Percentiles rank a stretch among this genome's conserved stretches.
These are phyloP conservation scores for Silurus meridionalis DNA, from an alignment of 2,113 vertebrate species.

Conservation along the genomic window DNA sequence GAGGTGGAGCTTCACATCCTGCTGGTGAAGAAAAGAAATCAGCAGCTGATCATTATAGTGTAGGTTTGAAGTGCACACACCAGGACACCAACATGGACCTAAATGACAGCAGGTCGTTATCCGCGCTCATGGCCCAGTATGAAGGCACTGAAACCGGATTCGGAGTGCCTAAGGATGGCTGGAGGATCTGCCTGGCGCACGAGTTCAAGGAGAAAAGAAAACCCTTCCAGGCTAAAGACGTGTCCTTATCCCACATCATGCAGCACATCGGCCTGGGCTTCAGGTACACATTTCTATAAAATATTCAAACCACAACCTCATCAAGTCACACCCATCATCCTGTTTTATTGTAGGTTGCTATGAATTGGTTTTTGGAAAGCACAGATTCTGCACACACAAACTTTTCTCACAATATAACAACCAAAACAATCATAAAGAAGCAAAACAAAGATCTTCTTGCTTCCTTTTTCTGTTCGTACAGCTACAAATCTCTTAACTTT, in stretches of 20 bases:
- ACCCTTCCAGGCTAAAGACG: conserved; percentile 81
- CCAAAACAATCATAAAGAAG: background rate
- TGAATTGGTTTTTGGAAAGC: background rate
- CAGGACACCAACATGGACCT: conserved; percentile 60
- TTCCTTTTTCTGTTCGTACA: background rate
- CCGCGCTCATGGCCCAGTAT: conserved; percentile 80
- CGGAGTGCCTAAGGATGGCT: conserved; percentile 80
- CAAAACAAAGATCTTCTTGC: background rate
- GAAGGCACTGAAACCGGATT: conserved; percentile 75
- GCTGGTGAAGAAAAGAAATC: background rate
- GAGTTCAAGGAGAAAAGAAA: conserved; percentile 89
- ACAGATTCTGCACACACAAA: too few relatives aligned
- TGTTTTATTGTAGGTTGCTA: background rate
- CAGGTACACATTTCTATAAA: conserved; percentile 71
- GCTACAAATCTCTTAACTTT: background rate
- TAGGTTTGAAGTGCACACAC: background rate
- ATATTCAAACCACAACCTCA: background rate
- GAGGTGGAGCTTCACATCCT: background rate
- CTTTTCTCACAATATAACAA: too few relatives aligned
- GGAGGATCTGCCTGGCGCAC: conserved; percentile 89
- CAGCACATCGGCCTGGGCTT: conserved; percentile 82
- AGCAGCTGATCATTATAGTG: background rate
- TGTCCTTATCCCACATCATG: conserved; percentile 78
- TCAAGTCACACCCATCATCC: background rate
- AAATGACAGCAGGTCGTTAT: conserved; percentile 65